phyloP scores from a whole-genome alignment of 2,888 invertebrate genomes.

The Platycnemis pennipes region DNA sequence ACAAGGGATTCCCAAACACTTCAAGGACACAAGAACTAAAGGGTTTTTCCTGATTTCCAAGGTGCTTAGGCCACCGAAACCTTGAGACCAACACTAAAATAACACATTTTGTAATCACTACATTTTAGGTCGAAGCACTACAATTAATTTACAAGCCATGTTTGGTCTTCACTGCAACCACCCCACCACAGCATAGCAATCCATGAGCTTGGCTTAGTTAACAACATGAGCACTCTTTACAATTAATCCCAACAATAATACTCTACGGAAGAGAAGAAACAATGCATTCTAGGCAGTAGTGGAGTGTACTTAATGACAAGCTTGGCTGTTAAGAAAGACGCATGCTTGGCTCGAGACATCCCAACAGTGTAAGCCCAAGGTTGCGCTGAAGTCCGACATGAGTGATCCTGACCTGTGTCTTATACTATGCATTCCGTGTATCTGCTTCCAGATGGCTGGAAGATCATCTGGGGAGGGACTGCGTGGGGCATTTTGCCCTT shows the following conservation, averaged over 20 bases:
- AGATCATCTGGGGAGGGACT: slow-evolving; percentile 74
- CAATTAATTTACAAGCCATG: background rate
- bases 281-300: slow-evolving; percentile 53
- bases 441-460: slow-evolving; percentile 73
- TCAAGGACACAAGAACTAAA: background rate
- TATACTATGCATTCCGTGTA: slow-evolving; percentile 70
- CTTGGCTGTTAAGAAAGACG: slow-evolving; percentile 38
- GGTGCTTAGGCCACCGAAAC: background rate
- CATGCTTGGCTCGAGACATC: slow-evolving; percentile 59
- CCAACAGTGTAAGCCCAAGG: slow-evolving; percentile 53
- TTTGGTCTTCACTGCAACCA: slow-evolving; percentile 8
- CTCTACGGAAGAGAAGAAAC: slow-evolving; percentile 11
- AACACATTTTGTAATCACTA: background rate
- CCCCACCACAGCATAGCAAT: slow-evolving; percentile 28
- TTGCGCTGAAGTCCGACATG: slow-evolving; percentile 51
- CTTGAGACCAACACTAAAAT: background rate
- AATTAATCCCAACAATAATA: slow-evolving; percentile 23
- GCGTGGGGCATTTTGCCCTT: slow-evolving; percentile 74
- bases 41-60: background rate
- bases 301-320: slow-evolving; percentile 35
- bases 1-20: background rate
- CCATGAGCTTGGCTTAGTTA: background rate
- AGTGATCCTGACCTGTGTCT: slow-evolving; percentile 71
- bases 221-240: slow-evolving; percentile 4
- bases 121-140: slow-evolving; percentile 5